Evolutionary conservation across 2,797 vertebrate species (phyloP).

Genomic region (Galago senegalensis): DNA sequence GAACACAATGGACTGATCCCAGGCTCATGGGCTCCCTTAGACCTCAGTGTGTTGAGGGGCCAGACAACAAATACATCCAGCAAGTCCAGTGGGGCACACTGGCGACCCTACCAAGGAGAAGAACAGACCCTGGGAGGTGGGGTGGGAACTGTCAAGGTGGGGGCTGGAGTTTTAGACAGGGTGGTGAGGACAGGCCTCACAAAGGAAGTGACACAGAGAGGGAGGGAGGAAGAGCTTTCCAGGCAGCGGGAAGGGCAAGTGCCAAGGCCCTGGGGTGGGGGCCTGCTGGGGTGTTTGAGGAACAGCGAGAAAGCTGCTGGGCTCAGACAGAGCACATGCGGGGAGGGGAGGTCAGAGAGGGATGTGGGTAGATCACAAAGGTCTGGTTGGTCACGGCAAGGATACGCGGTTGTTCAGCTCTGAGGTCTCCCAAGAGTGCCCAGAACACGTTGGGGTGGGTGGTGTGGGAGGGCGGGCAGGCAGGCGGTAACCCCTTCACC

Average conservation of each 20-base stretch:
- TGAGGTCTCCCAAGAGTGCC: background rate
- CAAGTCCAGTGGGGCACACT: too few relatives aligned
- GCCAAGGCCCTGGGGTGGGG: background rate
- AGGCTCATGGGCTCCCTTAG: background rate
- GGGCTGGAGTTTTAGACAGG: background rate
- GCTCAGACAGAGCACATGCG: background rate
- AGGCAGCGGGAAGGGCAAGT: rapidly evolving
- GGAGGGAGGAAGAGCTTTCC: background rate
- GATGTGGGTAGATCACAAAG: background rate
- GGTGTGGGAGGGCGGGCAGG: rapidly evolving
- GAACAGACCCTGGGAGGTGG: background rate
- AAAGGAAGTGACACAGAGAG: background rate
- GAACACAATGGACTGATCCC: background rate
- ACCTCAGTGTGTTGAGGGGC: background rate
- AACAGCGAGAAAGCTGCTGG: background rate
- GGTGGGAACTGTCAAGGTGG: rapidly evolving
- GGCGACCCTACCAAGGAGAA: background rate
- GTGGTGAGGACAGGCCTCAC: background rate
- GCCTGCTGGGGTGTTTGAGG: rapidly evolving
- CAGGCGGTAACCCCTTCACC: rapidly evolving
- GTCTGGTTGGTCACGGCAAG: background rate
- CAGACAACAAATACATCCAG: background rate
- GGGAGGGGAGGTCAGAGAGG: rapidly evolving
- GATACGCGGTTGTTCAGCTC: rapidly evolving
- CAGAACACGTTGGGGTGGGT: background rate